These are phyloP conservation scores for Oasisia sp. DNA, from an alignment of 2,888 invertebrate genomes.

Conservation along the genomic window DNA sequence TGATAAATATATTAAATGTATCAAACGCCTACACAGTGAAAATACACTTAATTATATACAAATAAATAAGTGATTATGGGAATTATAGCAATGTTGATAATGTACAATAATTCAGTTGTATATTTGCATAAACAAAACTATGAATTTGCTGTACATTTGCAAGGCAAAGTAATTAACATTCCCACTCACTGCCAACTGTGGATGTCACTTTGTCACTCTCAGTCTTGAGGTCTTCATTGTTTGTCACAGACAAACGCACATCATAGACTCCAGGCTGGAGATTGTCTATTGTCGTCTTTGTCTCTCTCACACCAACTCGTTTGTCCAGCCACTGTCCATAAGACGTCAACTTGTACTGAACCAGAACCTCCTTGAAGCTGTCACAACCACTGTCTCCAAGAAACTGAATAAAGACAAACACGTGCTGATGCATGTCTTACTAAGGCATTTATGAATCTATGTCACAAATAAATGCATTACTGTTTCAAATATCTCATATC, in stretches of 20 bases:
- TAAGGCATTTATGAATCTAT: too few species aligned
- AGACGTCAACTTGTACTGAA: background rate
- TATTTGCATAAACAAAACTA: background rate
- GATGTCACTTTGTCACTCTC: background rate
- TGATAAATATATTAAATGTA: too few species aligned
- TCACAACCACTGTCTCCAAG: background rate
- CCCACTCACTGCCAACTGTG: background rate
- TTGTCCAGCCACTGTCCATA: background rate
- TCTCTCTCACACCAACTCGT: background rate
- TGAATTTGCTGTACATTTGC: background rate
- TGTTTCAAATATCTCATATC: too few species aligned
- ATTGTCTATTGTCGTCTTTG: background rate
- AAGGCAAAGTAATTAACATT: background rate
- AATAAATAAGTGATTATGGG: background rate
- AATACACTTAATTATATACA: too few species aligned
- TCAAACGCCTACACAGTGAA: too few species aligned
- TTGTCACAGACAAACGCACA: background rate
- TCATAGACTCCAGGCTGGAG: background rate
- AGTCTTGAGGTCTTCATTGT: background rate
- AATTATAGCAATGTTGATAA: background rate
- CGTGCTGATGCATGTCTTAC: too few species aligned
- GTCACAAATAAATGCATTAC: too few species aligned
- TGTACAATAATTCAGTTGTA: background rate
- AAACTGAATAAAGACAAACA: background rate
- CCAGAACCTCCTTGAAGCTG: background rate